phyloP scores from a whole-genome alignment of 2,113 vertebrate genomes.

The Pycnonotus jocosus region DNA sequence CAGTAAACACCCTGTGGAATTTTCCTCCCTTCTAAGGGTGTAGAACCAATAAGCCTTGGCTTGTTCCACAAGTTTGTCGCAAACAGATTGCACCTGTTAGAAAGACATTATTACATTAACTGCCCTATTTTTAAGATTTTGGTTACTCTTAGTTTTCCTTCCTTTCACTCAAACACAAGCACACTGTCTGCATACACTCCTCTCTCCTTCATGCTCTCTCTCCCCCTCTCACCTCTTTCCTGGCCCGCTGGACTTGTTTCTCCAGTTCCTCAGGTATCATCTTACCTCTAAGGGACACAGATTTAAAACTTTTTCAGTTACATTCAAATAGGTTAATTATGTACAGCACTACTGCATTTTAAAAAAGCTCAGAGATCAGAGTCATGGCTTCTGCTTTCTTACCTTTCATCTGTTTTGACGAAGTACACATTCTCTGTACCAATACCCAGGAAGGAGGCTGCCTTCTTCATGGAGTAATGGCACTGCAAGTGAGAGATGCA shows the following conservation, averaged over 20 bases:
- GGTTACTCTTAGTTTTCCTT: not conserved
- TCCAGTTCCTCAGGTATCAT: constrained; percentile 85
- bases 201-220: not conserved
- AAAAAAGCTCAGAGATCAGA: not conserved
- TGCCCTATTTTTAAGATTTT: not conserved
- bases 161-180: not conserved
- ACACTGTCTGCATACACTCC: not conserved
- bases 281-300: constrained; percentile 80
- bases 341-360: constrained; percentile 29
- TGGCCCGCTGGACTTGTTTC: constrained; percentile 73
- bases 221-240: constrained; percentile 76
- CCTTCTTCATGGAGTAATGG: constrained; percentile 86
- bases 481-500: constrained; percentile 63
- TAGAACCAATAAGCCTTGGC: not conserved
- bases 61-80: not conserved
- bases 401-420: constrained; percentile 83
- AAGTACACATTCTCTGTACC: constrained; percentile 81
- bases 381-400: not conserved
- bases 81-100: not conserved
- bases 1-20: not conserved
- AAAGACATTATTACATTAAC: not conserved
- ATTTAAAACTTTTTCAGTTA: constrained; percentile 69
- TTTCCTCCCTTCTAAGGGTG: not conserved
- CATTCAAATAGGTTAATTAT: constrained; percentile 5
- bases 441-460: constrained; percentile 82